Percentiles rank a stretch among this genome's conserved stretches.
Evolutionary conservation across 2,113 vertebrate species (phyloP).

Genomic region (Falcunculus frontatus): DNA sequence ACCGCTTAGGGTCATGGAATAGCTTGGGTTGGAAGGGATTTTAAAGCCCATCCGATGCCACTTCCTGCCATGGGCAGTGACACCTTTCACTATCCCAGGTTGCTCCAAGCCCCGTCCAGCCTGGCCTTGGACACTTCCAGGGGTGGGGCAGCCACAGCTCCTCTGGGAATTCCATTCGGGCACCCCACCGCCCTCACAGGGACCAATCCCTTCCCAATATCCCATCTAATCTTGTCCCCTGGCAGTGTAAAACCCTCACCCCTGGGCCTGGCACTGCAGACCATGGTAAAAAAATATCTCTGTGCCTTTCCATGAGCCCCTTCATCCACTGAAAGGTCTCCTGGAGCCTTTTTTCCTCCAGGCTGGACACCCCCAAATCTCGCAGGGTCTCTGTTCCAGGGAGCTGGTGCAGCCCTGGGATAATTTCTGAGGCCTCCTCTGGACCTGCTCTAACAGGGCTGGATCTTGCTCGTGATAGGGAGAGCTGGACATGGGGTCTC

Average conservation of each 20-base stretch:
- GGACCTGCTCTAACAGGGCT: not conserved
- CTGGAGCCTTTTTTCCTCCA: not conserved
- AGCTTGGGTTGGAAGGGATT: not conserved
- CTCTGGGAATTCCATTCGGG: not conserved
- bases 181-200: not conserved
- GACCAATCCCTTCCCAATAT: not conserved
- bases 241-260: not conserved
- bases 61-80: not conserved
- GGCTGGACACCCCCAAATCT: not conserved
- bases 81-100: not conserved
- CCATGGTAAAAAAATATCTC: not conserved
- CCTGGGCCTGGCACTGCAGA: not conserved
- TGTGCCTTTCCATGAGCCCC: not conserved
- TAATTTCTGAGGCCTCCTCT: not conserved
- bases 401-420: not conserved
- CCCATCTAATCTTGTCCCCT: not conserved
- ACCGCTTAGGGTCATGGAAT: rapidly evolving
- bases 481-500: rapidly evolving
- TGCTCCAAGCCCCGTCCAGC: not conserved
- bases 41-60: not conserved
- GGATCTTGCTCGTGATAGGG: too few relatives aligned
- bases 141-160: not conserved
- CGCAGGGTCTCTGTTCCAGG: not conserved
- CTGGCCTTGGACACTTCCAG: not conserved
- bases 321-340: not conserved